phyloP scores from a whole-genome alignment of 2,113 vertebrate species.

The Pygoscelis antarcticus region DNA sequence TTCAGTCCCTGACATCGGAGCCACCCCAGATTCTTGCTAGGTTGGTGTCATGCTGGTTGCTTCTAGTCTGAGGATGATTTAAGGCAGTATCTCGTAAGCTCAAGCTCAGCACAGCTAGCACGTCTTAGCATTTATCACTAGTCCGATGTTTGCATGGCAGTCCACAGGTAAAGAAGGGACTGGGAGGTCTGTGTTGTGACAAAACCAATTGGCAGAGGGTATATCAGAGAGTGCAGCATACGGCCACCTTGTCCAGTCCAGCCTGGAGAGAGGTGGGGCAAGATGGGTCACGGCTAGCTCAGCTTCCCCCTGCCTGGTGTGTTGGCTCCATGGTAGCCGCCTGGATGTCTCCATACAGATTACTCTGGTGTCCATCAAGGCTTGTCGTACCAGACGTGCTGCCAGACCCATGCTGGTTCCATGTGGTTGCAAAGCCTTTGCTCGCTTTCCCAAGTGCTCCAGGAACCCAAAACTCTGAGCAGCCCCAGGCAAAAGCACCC shows the following conservation, averaged over 20 bases:
- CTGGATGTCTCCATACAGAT: background rate
- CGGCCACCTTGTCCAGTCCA: rapidly evolving
- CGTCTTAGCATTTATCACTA: background rate
- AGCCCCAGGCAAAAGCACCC: background rate
- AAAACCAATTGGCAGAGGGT: background rate
- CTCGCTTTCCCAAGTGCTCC: background rate
- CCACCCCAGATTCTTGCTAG: background rate
- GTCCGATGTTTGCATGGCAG: background rate
- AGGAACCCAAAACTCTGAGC: background rate
- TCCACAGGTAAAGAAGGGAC: background rate
- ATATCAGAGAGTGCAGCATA: background rate
- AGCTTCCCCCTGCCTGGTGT: background rate
- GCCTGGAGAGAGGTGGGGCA: background rate
- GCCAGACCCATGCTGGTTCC: background rate
- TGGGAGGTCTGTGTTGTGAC: background rate
- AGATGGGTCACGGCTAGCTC: background rate
- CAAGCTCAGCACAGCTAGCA: background rate
- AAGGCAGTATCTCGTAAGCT: background rate
- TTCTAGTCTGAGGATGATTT: background rate
- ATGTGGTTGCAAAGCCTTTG: background rate
- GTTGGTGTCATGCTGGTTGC: background rate
- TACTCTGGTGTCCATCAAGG: background rate
- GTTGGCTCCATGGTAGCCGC: background rate
- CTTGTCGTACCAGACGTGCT: background rate
- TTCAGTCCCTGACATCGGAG: background rate